phyloP scores from a whole-genome alignment of 35 echinoderm and acorn worm species.

The Heliocidaris erythrogramma region DNA sequence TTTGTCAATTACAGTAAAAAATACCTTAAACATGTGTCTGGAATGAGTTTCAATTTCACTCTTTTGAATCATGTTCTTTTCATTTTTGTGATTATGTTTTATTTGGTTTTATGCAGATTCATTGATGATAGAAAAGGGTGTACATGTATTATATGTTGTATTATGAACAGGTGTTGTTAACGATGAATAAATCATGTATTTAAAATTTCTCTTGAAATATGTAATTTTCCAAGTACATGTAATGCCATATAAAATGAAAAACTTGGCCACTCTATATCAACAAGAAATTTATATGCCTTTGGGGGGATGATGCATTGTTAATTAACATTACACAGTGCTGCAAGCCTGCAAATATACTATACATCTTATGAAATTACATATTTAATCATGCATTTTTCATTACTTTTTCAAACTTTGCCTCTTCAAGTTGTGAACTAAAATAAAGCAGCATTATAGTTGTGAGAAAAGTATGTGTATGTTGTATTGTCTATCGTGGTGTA shows the following conservation, averaged over 20 bases:
- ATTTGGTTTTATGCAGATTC: neutral
- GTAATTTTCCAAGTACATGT: neutral
- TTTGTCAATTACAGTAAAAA: no score
- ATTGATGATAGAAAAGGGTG: neutral
- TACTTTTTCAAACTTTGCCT: neutral
- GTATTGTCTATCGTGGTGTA: neutral
- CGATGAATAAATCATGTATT: neutral
- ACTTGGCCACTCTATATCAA: neutral
- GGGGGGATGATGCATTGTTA: neutral
- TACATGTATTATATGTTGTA: no score
- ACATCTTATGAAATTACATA: neutral
- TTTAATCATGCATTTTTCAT: neutral
- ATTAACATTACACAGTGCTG: neutral
- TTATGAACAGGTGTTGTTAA: neutral
- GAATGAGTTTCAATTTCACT: no score
- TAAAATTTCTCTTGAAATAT: neutral
- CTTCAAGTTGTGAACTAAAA: neutral
- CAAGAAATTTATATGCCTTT: neutral
- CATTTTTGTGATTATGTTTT: neutral
- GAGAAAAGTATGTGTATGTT: neutral
- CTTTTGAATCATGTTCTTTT: neutral
- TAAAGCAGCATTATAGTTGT: conserved; percentile 8
- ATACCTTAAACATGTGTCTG: no score
- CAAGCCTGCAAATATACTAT: no score
- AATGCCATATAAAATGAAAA: neutral